A percentile compares a stretch with the other conserved stretches of the same genome.
These are phyloP conservation scores for Rosalia funebris DNA, from an alignment of 2,888 invertebrate species.

Conservation along the genomic window DNA sequence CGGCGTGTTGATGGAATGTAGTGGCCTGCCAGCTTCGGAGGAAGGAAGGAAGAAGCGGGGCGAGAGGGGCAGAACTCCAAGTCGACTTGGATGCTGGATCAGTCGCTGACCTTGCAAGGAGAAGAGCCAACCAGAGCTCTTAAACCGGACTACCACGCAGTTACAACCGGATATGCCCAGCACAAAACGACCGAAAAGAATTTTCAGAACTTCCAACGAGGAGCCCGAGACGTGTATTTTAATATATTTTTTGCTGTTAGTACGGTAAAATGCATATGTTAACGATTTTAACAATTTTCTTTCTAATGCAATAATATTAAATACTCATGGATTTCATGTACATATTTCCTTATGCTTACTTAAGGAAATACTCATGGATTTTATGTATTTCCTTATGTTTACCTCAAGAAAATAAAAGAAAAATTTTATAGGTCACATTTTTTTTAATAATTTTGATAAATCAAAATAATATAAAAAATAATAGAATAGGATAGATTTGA, in stretches of 20 bases:
- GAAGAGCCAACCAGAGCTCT: constrained; percentile 48
- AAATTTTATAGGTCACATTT: too few species aligned
- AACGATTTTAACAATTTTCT: too few species aligned
- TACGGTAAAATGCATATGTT: constrained; percentile 12
- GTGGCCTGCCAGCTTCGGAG: constrained; percentile 52
- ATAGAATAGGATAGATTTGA: too few species aligned
- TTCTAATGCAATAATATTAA: too few species aligned
- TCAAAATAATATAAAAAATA: too few species aligned
- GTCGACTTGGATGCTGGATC: constrained; percentile 56
- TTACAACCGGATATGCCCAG: constrained; percentile 60
- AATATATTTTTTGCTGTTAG: constrained; percentile 11
- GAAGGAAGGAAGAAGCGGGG: constrained; percentile 62
- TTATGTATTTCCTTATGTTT: too few species aligned
- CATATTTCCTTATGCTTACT: too few species aligned
- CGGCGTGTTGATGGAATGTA: constrained; percentile 53
- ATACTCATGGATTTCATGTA: too few species aligned
- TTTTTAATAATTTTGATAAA: too few species aligned
- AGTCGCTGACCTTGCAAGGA: constrained; percentile 66
- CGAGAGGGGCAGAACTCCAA: constrained; percentile 43
- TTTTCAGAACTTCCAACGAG: constrained; percentile 28
- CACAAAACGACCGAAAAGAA: constrained; percentile 53
- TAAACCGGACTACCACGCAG: constrained; percentile 51
- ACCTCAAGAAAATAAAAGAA: too few species aligned
- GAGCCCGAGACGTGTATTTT: constrained; percentile 15
- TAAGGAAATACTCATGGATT: too few species aligned